A percentile compares a stretch with the other conserved stretches of the same genome.
These are phyloP conservation scores for Macaria notata DNA, from an alignment of 2,888 invertebrate genomes.

Conservation along the genomic window DNA sequence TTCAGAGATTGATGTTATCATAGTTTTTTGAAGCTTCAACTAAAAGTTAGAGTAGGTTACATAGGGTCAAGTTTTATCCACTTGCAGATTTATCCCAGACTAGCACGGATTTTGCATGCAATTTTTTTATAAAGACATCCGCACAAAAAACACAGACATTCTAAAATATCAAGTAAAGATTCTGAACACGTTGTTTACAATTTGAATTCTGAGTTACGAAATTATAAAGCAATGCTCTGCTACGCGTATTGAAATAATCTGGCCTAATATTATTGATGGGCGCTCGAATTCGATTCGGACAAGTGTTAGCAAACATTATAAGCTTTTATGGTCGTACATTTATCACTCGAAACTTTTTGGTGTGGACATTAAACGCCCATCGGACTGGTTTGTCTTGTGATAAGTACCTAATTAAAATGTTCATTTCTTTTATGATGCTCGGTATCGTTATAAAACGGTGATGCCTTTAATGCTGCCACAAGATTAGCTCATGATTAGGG, in stretches of 20 bases:
- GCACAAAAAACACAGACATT: too few species aligned
- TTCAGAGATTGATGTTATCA: too few species aligned
- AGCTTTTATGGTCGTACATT: constrained; percentile 41
- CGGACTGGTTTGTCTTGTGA: constrained; percentile 31
- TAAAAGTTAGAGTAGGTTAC: too few species aligned
- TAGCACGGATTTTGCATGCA: too few species aligned
- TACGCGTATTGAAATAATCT: constrained; percentile 8
- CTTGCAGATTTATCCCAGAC: too few species aligned
- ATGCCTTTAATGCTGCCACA: constrained; percentile 28
- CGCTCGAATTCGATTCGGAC: constrained; percentile 26
- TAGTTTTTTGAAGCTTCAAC: too few species aligned
- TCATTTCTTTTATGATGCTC: constrained; percentile 33
- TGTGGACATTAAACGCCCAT: constrained; percentile 32
- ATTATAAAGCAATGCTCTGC: too few species aligned
- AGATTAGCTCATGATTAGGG: constrained; percentile 32
- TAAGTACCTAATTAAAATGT: constrained; percentile 35
- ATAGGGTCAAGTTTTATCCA: too few species aligned
- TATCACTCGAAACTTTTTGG: constrained; percentile 26
- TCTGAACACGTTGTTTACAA: too few species aligned
- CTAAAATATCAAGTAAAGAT: too few species aligned
- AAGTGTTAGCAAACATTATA: constrained; percentile 40
- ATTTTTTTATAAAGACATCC: too few species aligned
- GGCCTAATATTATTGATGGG: constrained; percentile 16
- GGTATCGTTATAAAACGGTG: constrained; percentile 29
- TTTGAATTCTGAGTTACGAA: too few species aligned